Evolutionary conservation across 2,888 invertebrate genomes (phyloP), one percentile per base, ranked within the genome.

Genomic region (Heliconius ismenius): DNA sequence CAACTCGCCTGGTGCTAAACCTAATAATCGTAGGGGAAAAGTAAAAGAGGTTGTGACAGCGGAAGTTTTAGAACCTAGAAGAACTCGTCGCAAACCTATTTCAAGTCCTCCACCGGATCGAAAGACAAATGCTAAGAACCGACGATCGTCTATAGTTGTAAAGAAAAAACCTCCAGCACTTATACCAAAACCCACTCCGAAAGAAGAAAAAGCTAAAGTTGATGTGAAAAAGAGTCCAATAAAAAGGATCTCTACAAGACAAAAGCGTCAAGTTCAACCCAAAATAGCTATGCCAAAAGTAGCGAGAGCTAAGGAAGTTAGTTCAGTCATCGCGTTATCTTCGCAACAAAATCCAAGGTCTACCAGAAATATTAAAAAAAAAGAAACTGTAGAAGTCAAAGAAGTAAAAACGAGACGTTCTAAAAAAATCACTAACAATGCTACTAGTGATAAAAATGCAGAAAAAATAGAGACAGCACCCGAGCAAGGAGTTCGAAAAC

Each of bases 81-180:
- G 73, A 67, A 75, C 68, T 7, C 78, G 78, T 9, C 63, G 36
- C 32, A 75, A 70, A 28, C n/a, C 63, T 9, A 62, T 62, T 39
- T 28, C 65, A 13, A 43, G 10, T 3, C 70, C 49, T 18, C n/a
- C 24, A 6, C 73, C 73, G 26, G n/a, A 54, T 43, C 28, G 24
- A 62, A 28, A 70, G 11, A 65, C 49, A 7, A 76, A 58, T 15
- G 64, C 81, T 4, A 89, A 85, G 73, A 89, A 83, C 74, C 86
- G 85, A 15, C 78, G 82, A 26, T 77, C 83, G 0, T 86, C 88
- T 3, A 78, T 91, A 24, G 86, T 89, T 18, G 84, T 91, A 7
- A 76, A 84, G 1, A 90, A 91, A 75, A 91, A 88, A 80, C 73
- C 86, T 0, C 90, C 90, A 0, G 82, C 82, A 13, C 82, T 87